Evolutionary conservation across 2,888 invertebrate species (phyloP), one percentile per base, ranked within the genome.

Genomic region (Eupsilia transversa): DNA sequence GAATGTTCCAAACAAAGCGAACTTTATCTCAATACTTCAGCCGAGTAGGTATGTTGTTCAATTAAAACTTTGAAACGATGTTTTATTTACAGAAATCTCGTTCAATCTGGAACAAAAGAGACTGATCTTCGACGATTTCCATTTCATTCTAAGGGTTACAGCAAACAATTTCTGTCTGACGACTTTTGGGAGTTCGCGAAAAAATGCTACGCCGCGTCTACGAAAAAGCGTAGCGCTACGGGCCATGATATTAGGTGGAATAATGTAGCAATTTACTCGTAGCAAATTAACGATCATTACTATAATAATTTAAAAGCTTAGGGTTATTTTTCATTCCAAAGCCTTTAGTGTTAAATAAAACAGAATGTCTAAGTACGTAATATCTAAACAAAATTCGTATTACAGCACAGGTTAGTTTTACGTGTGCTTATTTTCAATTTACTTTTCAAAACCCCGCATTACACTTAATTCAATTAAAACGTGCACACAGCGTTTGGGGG

Each of bases 381-480:
- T 14, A 33, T 73, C 46, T 7, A 57, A 68, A 75, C 23, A 49
- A 41, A 38, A 70, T 59, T 60, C 43, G 9, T 41, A 60, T 67
- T 49, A 20, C 30, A 23, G 27, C 56, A 41, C 60, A 57, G 61
- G 61, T 72, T 66, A 63, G 70, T 77, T 75, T 60, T 60, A 72
- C 69, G 54, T 74, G 61, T 63, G 61, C 65, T 70, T 76, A 74
- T 65, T 65, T 79, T 69, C 35, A 80, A 82, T 77, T 78, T 80
- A 69, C 65, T 81, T 68, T 83, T 85, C 85, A 89, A 89, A 89
- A 89, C 77, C 73, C 84, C 73, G 83, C 81, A 89, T 92, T 91
- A 91, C 89, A 91, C 89, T 91, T 93, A 94, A 95, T 96, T 95
- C 92, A 95, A 95, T 96, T 95, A 95, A 90, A 84, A 82, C 88